Evolutionary conservation across 2,888 invertebrate genomes (phyloP).

Genomic region (Epistrophe grossulariae): DNA sequence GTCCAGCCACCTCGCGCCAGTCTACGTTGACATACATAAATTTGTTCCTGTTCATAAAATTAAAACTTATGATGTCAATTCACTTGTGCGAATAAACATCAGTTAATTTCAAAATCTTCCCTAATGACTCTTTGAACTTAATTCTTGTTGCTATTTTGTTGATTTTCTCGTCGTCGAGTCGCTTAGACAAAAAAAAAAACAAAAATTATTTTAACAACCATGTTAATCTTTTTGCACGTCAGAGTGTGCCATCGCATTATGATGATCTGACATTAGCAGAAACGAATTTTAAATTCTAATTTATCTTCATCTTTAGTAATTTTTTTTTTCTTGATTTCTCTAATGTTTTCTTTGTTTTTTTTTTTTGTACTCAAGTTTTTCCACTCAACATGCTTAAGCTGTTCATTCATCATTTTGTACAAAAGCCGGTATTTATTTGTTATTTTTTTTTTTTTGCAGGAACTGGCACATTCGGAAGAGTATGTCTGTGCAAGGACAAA

Average conservation of each 20-base stretch:
- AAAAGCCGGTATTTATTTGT: constrained; percentile 43
- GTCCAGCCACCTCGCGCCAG: background rate
- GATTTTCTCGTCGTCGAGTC: background rate
- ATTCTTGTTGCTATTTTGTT: background rate
- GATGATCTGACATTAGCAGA: background rate
- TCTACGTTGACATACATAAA: constrained; percentile 6
- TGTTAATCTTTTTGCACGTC: constrained; percentile 36
- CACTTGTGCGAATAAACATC: constrained; percentile 9
- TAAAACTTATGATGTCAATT: constrained; percentile 54
- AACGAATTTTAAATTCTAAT: constrained; percentile 31
- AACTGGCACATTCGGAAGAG: constrained; percentile 98
- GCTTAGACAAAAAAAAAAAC: constrained; percentile 2
- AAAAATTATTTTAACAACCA: constrained; percentile 20
- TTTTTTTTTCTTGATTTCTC: constrained; percentile 12
- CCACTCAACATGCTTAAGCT: constrained; percentile 14
- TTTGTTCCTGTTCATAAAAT: constrained; percentile 24
- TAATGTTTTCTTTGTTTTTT: constrained; percentile 1
- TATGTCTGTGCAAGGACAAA: constrained; percentile 94
- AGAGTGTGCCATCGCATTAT: constrained; percentile 2
- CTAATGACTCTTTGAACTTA: constrained; percentile 43
- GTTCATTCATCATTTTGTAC: constrained; percentile 34
- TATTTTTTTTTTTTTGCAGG: constrained; percentile 85
- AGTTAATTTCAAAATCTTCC: background rate
- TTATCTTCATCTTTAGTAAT: constrained; percentile 30
- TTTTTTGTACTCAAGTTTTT: constrained; percentile 15